Base-by-base conservation (phyloP, 2,888 invertebrate species). In the Andrena marginata region DNA sequence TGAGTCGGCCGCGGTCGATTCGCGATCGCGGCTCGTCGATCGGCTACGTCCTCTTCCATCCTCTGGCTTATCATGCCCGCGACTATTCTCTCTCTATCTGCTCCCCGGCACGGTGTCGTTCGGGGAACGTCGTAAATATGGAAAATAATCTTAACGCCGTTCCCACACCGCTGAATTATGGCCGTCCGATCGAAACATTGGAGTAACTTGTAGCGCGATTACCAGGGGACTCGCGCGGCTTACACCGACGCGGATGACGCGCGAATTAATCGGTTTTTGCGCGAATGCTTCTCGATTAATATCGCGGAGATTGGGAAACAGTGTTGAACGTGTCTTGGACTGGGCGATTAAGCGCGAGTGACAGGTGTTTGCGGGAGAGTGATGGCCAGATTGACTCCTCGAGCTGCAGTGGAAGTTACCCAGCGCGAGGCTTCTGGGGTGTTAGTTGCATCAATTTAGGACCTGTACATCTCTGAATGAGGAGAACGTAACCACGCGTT, bases 91-190 rank as follows among this genome's bases (percentile, higher is more conserved):
- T 56, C 13, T 7, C 7, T 35, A 33, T 29, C 26, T n/a, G 16
- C 23, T 8, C 20, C 20, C 23, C 59, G 59, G 29, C 49, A n/a
- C 7, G 13, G 8, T 48, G n/a, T 23, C 29, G 42, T 10, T n/a
- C 62, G 8, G 0, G 64, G 68, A 49, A 65, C 63, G 54, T 68
- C 77, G 82, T 77, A 74, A 83, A 83, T 81, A 81, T 77, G 82
- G 82, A 81, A 81, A 81, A 81, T 81, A 83, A 83, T 74, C 63
- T 77, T 77, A 82, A 73, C 81, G 83, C 68, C 51, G 60, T 51
- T 59, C 31, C 64, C 10, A 20, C 48, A 73, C 72, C 72, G 72
- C 31, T 70, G 77, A 83, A 73, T 83, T 77, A 83, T 71, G 74
- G 67, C 67, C 67, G 73, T 71, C 73, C 70, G 67, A 83, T 83